Base-by-base conservation (phyloP, 2,113 vertebrate genomes). In the Neopipo cinnamomea region DNA sequence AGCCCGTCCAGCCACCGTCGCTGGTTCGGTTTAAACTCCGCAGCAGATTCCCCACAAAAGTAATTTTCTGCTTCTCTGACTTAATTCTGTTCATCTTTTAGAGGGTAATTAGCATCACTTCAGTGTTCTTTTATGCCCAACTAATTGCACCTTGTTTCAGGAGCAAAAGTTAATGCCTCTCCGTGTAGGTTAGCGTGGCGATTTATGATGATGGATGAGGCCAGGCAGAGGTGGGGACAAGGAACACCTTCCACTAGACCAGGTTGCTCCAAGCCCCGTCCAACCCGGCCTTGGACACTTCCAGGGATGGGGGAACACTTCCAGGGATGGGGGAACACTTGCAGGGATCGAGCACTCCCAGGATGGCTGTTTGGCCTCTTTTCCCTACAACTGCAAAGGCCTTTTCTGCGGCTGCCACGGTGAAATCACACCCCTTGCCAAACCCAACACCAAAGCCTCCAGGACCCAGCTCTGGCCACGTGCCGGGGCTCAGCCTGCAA, bases 11-110 rank as follows among this genome's bases (percentile, higher is more conserved):
- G 73, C 70, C 65, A n/a, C 84, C 7, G 2, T 83, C 16, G 3
- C 52, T 44, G 65, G 68, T 79, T 92, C 16, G 5, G 74, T 92
- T 81, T 72, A 74, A 97, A 95, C 91, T 97, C 93, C 78, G 66
- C 79, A 91, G 91, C 91, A n/a, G n/a, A 95, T 96, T 97, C 96
- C 87, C 93, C 92, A 85, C 96, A 97, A 97, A 98, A 76, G 96
- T 97, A 96, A 98, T 98, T 98, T 98, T 98, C 97, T 98, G 97
- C 97, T 98, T 97, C 97, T 97, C 79, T 97, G 93, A 44, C 93
- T 98, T 97, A 75, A 92, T 96, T 97, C 92, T 91, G 80, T 97
- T 97, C 67, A 30, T 97, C 96, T 97, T 96, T 96, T 93, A 74
- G 95, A 97, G 96, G 91, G 94, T 94, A 97, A 98, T 98, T 97